Evolutionary conservation across 2,797 vertebrate genomes (phyloP).

Genomic region (Parauchenoglanis ngamensis): DNA sequence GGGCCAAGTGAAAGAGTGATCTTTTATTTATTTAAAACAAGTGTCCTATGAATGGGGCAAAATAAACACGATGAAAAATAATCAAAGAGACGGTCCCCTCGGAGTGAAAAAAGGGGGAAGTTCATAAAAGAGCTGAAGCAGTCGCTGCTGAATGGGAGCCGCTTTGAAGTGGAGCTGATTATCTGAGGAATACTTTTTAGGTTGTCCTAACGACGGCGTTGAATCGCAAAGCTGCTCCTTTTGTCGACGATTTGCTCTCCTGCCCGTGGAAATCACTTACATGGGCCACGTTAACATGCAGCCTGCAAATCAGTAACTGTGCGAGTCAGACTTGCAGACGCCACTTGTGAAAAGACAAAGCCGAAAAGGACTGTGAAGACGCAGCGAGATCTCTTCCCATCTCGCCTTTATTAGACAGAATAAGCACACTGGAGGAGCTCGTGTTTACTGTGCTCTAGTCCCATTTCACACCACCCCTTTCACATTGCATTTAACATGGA

Average conservation of each 20-base stretch:
- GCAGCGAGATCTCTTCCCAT: constrained; percentile 71
- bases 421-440: constrained; percentile 75
- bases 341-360: constrained; percentile 90
- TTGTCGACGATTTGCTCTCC: constrained; percentile 99
- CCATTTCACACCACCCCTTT: constrained; percentile 56
- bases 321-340: constrained; percentile 98
- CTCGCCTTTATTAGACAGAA: constrained; percentile 72
- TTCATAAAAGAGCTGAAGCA: constrained; percentile 94
- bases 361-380: constrained; percentile 74
- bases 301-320: constrained; percentile 96
- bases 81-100: constrained; percentile 90
- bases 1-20: constrained; percentile 72
- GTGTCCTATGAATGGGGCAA: constrained; percentile 90
- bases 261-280: constrained; percentile 97
- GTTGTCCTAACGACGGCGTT: constrained; percentile 99
- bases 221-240: constrained; percentile 93
- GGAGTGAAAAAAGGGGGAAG: constrained; percentile 83
- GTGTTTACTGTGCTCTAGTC: constrained; percentile 59
- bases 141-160: constrained; percentile 91
- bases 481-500: constrained; percentile 52
- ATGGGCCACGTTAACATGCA: constrained; percentile 94
- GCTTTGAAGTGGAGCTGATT: constrained; percentile 99
- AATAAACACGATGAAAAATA: constrained; percentile 98
- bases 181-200: constrained; percentile 93
- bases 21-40: constrained; percentile 95